These are phyloP conservation scores for Bombus consobrinus DNA, from an alignment of 1,140 invertebrate species.

Conservation along the genomic window DNA sequence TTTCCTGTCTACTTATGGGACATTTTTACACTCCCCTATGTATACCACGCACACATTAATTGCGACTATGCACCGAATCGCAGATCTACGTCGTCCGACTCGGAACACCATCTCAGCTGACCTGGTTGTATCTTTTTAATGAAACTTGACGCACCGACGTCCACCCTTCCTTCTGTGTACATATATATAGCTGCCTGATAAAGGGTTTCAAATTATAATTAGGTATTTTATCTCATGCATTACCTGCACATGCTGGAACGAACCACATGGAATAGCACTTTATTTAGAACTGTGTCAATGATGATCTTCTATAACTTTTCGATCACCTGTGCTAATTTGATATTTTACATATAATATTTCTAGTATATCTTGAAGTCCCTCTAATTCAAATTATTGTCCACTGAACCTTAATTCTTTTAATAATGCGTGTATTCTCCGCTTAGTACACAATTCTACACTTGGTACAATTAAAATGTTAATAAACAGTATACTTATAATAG, in stretches of 20 bases:
- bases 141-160: neutral
- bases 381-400: no score
- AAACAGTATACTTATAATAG: no score
- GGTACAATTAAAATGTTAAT: no score
- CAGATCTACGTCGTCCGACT: neutral
- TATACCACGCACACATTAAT: conserved; percentile 15
- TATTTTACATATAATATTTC: no score
- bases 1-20: conserved; percentile 41
- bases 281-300: neutral
- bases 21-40: conserved; percentile 23
- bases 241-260: no score
- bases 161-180: no score
- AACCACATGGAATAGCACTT: neutral
- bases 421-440: no score
- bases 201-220: neutral
- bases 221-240: neutral
- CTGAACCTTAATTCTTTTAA: no score
- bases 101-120: neutral
- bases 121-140: neutral
- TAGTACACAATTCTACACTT: no score
- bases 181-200: neutral
- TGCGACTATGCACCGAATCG: conserved; percentile 14
- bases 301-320: neutral
- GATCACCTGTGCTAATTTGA: no score
- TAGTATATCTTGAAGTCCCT: no score